A percentile compares a stretch with the other conserved stretches of the same genome.
phyloP scores from a whole-genome alignment of 2,888 invertebrate genomes.

The Chironomus riparius region DNA sequence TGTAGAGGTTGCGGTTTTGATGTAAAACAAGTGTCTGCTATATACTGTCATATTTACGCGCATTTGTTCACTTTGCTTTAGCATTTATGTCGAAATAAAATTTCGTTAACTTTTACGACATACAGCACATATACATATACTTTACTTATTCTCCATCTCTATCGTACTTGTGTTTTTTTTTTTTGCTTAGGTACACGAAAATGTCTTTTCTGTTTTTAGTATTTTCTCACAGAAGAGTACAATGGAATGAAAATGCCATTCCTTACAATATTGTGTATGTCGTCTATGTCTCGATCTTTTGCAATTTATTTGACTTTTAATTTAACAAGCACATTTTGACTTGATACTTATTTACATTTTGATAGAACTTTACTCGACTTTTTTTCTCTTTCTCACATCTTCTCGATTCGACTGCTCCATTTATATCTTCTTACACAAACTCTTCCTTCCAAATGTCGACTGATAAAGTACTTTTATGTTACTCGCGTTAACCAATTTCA shows the following conservation, averaged over 20 bases:
- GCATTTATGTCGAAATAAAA: neutral
- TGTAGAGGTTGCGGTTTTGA: too few relatives aligned
- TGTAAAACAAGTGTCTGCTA: too few relatives aligned
- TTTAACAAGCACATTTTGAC: neutral
- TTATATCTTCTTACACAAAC: neutral
- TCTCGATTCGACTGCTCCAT: neutral
- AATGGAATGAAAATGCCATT: too few relatives aligned
- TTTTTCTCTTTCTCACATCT: neutral
- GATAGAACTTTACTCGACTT: neutral
- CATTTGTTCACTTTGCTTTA: too few relatives aligned
- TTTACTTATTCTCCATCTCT: neutral
- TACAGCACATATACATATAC: neutral
- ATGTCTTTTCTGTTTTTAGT: neutral
- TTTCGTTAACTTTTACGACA: neutral
- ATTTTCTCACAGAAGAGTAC: neutral
- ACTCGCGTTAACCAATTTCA: constrained; percentile 5
- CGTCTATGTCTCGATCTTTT: neutral
- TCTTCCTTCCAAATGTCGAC: neutral
- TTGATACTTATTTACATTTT: neutral
- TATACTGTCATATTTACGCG: too few relatives aligned
- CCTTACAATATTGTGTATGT: too few relatives aligned
- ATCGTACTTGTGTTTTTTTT: neutral
- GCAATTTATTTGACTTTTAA: neutral
- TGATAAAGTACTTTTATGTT: neutral
- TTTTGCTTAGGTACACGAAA: too few relatives aligned